Base-by-base conservation (phyloP, 2,797 vertebrate genomes). In the Phataginus tetradactyla region DNA sequence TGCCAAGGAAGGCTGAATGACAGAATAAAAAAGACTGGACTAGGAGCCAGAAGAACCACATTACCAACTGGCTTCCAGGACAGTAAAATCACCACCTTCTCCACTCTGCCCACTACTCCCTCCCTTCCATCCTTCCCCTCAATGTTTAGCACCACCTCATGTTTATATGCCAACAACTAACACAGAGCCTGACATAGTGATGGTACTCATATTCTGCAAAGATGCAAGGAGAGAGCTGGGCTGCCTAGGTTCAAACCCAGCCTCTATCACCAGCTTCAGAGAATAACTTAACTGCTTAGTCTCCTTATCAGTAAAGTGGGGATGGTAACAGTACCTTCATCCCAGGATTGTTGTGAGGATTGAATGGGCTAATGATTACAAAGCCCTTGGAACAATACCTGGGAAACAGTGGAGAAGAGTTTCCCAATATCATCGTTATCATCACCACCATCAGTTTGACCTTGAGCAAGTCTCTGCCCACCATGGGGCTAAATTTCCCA, bases 211-310 rank as follows among this genome's bases (percentile, higher is more conserved):
- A 5, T 37, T 84, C 57, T 15, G 6, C 13, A 42, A 68, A 32
- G 32, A 32, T 1, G 0, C 5, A 42, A 21, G 9, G 63, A 34
- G 39, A 14, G 10, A 86, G 13, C 4, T 4, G 0, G 12, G 18
- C 8, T 15, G 18, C 64, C 27, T 7, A n/a, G 1, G 18, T 29
- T 42, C 49, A 51, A 87, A 51, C n/a, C n/a, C 32, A 64, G 42
- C n/a, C 63, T 74, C 39, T 2, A 21, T 4, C 7, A 32, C 39
- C 20, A 53, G 55, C 25, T 68, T 14, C 34, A 92, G 63, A 23
- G 86, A 68, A 3, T 25, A 51, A 90, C 9, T 61, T 39, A 23
- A n/a, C 34, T 11, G 25, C 15, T 72, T 12, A 51, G 34, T 29
- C 64, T 49, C 32, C 57, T 85, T 27, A 53, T 39, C 74, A 75